Percentiles rank a stretch among this genome's conserved stretches.
These are phyloP conservation scores for Stomatorhinus walkeri DNA, from an alignment of 2,797 vertebrate species.

Conservation along the genomic window DNA sequence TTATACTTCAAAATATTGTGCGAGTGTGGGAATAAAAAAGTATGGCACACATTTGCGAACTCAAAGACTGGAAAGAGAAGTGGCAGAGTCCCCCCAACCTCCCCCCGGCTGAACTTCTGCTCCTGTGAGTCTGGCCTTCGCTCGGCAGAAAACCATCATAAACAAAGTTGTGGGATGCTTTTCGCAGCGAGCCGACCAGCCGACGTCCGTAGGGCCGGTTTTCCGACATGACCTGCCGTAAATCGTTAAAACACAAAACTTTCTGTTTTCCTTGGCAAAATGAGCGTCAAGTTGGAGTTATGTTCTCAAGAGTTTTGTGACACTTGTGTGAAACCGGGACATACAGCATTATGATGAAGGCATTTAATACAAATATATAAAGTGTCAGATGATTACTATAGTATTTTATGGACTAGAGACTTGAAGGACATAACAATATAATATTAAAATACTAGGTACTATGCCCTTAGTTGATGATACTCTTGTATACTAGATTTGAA, in stretches of 20 bases:
- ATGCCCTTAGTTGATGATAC: background rate
- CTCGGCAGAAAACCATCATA: conserved; percentile 46
- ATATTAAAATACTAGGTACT: background rate
- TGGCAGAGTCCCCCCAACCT: background rate
- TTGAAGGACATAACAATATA: background rate
- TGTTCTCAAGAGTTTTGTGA: background rate
- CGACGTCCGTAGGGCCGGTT: conserved; percentile 54
- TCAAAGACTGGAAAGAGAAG: conserved; percentile 34
- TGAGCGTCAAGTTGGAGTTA: background rate
- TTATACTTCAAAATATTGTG: conserved; percentile 25
- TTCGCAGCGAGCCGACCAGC: conserved; percentile 56
- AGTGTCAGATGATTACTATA: background rate
- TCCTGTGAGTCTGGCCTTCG: conserved; percentile 35
- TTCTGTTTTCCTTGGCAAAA: background rate
- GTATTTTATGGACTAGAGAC: background rate
- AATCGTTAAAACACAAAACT: background rate
- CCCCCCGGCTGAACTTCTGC: conserved; percentile 53
- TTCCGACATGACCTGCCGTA: background rate
- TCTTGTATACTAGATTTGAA: background rate
- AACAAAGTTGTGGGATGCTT: conserved; percentile 47
- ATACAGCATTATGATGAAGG: background rate
- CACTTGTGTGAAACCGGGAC: background rate
- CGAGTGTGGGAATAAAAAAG: conserved; percentile 16
- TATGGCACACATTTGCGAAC: background rate
- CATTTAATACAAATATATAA: background rate